phyloP scores from a whole-genome alignment of 2,113 vertebrate genomes.

The Pygoscelis antarcticus region DNA sequence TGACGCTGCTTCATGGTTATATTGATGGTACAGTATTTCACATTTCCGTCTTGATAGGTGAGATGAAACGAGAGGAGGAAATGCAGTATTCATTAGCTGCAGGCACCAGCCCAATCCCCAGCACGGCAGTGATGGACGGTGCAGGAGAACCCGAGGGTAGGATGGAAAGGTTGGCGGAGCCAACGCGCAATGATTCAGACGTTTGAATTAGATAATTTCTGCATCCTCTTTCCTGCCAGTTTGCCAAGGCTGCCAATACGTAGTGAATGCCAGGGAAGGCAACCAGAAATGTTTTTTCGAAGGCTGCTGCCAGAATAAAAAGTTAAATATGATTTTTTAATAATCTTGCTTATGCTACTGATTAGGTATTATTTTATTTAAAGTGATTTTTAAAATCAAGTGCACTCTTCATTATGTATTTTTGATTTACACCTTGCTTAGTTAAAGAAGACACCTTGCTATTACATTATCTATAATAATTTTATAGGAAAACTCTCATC shows the following conservation, averaged over 20 bases:
- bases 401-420: background rate
- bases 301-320: background rate
- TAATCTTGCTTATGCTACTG: background rate
- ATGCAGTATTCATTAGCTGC: background rate
- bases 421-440: background rate
- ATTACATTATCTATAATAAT: background rate
- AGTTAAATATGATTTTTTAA: background rate
- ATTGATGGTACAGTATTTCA: background rate
- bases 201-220: background rate
- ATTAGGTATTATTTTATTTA: background rate
- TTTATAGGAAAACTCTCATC: background rate
- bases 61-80: background rate
- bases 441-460: background rate
- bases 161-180: background rate
- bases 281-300: slow-evolving; percentile 13
- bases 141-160: background rate
- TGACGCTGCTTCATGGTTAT: background rate
- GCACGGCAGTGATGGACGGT: background rate
- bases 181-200: background rate
- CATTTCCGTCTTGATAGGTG: slow-evolving; percentile 2
- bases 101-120: slow-evolving; percentile 4
- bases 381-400: background rate
- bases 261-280: background rate
- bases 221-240: slow-evolving; percentile 1
- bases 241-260: slow-evolving; percentile 42